Conservation (phyloP, 1,140 invertebrate species). For the Heliconius nattereri region DNA sequence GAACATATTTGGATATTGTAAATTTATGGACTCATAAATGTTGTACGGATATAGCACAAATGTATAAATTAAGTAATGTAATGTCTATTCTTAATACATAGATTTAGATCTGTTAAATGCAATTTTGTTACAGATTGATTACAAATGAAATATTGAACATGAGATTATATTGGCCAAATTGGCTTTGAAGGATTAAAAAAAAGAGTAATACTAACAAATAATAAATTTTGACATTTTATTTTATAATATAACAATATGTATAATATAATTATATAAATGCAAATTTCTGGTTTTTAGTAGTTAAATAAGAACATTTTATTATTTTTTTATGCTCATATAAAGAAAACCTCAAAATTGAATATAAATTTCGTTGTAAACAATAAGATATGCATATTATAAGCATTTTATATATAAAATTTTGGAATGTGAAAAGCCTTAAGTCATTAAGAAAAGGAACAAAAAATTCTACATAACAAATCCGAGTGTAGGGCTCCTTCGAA, state of each 20-base stretch:
- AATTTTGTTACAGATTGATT: background rate
- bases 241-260: background rate
- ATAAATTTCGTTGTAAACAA: too few species aligned
- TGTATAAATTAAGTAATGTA: slow-evolving; percentile 9
- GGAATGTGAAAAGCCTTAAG: background rate
- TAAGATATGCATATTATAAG: background rate
- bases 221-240: background rate
- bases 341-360: background rate
- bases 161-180: slow-evolving; percentile 3
- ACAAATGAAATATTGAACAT: background rate
- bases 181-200: background rate
- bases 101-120: background rate
- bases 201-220: background rate
- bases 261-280: background rate
- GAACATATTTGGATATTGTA: background rate
- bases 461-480: too few species aligned
- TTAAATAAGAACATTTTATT: too few species aligned
- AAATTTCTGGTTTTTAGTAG: background rate
- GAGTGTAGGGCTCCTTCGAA: too few species aligned
- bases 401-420: background rate
- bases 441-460: background rate
- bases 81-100: background rate
- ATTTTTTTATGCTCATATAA: background rate
- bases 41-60: background rate
- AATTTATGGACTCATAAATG: background rate